Base-by-base conservation (phyloP, 2,797 vertebrate species). In the Sphenopsis melanotis region DNA sequence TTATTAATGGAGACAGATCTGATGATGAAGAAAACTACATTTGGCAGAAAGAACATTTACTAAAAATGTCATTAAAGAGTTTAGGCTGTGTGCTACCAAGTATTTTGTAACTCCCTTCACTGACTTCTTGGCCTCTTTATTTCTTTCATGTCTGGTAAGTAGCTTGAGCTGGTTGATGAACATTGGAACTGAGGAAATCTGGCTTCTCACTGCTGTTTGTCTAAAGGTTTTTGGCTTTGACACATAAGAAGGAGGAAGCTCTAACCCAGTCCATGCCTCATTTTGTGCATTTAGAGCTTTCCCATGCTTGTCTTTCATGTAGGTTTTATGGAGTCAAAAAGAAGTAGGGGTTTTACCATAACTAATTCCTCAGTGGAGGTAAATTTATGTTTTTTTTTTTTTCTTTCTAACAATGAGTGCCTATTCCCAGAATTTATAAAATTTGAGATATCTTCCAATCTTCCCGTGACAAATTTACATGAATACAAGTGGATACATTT, bases 1-100 rank as follows among this genome's bases (percentile, higher is more conserved):
- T 93, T 95, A 96, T 95, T 95, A 93, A 82, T 74, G 70, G 83
- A 87, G 93, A 94, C 93, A 95, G 90, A 79, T 70, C 10, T 90
- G 81, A 93, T 94, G 88, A 81, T 92, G 90, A 96, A 90, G 90
- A 47, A 95, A 96, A 96, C 83, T 13, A 7, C 70, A 39, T 74
- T 93, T 95, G 95, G 92, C 96, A 96, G 94, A 72, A 80, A 30
- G 36, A 93, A 70, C 88, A 63, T 90, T 96, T 92, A 76, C 83
- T 89, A 87, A 93, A 95, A 96, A 89, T 50, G 77, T 70, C 90
- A 76, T 94, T 94, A 95, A 95, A 93, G 88, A 90, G 90, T 95
- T 95, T 59, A 60, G 77, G 32, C 66, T 93, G 55, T 72, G 42
- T n/a, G 60, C 70, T 92, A 96, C 94, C 83, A 83, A 94, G 90